phyloP scores from a whole-genome alignment of 2,888 invertebrate genomes.

The Chloromyia formosa region DNA sequence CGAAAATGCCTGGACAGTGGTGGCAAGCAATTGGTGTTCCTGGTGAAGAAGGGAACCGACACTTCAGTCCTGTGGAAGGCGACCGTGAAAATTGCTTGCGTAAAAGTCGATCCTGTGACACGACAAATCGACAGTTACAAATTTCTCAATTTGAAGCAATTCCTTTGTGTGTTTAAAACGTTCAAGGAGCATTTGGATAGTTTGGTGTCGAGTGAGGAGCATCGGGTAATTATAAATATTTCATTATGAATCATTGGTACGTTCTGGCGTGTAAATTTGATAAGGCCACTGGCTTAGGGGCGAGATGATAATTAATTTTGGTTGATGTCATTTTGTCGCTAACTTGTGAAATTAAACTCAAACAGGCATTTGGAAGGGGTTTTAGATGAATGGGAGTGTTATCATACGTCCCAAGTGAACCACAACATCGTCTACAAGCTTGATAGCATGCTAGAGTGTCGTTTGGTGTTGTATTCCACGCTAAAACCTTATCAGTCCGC shows the following conservation, averaged over 20 bases:
- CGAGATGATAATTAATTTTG: no score
- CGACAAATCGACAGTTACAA: slow-evolving; percentile 69
- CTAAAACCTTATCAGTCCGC: no score
- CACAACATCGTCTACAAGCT: no score
- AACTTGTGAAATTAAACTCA: no score
- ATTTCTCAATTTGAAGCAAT: slow-evolving; percentile 71
- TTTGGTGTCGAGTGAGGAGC: slow-evolving; percentile 57
- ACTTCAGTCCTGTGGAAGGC: slow-evolving; percentile 74
- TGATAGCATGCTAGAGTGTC: no score
- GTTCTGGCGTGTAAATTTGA: neutral
- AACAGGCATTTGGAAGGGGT: no score
- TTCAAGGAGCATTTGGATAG: slow-evolving; percentile 65
- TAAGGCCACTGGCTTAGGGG: neutral
- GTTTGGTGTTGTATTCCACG: no score
- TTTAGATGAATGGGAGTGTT: no score
- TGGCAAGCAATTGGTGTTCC: slow-evolving; percentile 72
- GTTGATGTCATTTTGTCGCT: no score
- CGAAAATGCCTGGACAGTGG: slow-evolving; percentile 69
- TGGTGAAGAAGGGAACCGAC: slow-evolving; percentile 72
- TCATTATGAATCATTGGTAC: neutral
- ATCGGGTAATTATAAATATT: slow-evolving; percentile 53
- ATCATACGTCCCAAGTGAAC: no score
- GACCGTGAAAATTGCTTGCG: slow-evolving; percentile 72
- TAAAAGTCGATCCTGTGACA: slow-evolving; percentile 68
- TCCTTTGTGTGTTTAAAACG: slow-evolving; percentile 70